phyloP scores from a whole-genome alignment of 2,797 vertebrate genomes.

The Crypturellus tataupa region DNA sequence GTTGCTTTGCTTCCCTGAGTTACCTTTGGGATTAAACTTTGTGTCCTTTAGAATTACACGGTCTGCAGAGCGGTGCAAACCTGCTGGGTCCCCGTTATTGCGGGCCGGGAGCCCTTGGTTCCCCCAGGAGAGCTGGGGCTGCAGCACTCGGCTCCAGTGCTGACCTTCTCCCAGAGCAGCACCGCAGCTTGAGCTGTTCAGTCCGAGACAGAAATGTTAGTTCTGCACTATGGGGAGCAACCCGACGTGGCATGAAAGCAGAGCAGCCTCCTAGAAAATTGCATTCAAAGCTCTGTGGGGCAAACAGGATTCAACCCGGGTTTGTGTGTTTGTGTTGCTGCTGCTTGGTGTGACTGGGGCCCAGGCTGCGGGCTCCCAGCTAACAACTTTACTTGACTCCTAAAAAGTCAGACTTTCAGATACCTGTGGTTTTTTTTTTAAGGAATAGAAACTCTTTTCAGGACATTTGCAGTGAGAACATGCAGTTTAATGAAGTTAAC shows the following conservation, averaged over 20 bases:
- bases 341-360: neutral
- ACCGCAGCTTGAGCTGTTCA: neutral
- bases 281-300: neutral
- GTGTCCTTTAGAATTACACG: neutral
- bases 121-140: neutral
- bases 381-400: neutral
- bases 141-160: accelerated
- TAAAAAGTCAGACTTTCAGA: neutral
- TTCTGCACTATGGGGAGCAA: neutral
- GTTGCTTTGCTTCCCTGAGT: neutral
- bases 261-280: neutral
- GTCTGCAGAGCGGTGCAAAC: neutral
- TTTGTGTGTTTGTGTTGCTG: neutral
- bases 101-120: accelerated
- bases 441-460: neutral
- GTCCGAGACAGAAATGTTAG: neutral
- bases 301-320: neutral
- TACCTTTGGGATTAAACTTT: neutral
- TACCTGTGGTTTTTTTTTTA: neutral
- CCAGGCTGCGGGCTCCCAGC: neutral
- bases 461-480: neutral
- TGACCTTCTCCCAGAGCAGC: neutral
- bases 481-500: neutral
- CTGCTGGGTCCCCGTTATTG: neutral
- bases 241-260: neutral